These are phyloP conservation scores for Pycnomerus fuliginosus DNA, from an alignment of 2,888 invertebrate genomes.

Conservation along the genomic window DNA sequence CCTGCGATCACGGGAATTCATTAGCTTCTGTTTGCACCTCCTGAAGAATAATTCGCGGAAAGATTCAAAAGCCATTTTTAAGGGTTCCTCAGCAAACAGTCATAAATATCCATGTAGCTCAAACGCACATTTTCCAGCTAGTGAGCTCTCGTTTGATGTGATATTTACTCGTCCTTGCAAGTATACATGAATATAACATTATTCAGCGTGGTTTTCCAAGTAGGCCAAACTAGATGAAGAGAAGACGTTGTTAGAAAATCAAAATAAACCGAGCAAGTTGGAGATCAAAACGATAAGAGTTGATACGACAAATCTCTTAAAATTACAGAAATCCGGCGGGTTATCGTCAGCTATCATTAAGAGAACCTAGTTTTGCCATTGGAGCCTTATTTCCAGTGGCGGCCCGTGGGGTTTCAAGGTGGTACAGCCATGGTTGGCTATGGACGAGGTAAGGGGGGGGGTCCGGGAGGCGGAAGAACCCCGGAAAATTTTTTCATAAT, in stretches of 20 bases:
- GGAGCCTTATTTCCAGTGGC: too few relatives aligned
- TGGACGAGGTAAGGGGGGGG: too few relatives aligned
- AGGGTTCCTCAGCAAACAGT: too few relatives aligned
- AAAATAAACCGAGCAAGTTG: neutral
- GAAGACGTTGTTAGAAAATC: neutral
- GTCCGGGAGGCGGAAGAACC: too few relatives aligned
- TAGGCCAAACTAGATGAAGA: too few relatives aligned
- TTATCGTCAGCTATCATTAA: slow-evolving; percentile 30
- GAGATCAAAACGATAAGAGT: slow-evolving; percentile 23
- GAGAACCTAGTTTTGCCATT: slow-evolving; percentile 26
- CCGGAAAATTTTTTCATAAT: too few relatives aligned
- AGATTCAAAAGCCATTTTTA: too few relatives aligned
- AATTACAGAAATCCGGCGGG: slow-evolving; percentile 21
- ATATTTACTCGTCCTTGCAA: too few relatives aligned
- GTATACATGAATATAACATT: slow-evolving; percentile 8
- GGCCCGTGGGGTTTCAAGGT: too few relatives aligned
- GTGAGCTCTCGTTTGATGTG: too few relatives aligned
- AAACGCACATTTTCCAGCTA: slow-evolving; percentile 9
- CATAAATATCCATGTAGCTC: slow-evolving; percentile 8
- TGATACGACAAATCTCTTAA: slow-evolving; percentile 30
- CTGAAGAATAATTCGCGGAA: too few relatives aligned
- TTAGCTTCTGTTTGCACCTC: slow-evolving; percentile 23
- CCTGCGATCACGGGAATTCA: slow-evolving; percentile 28
- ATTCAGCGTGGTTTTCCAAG: neutral
- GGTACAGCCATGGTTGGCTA: too few relatives aligned